phyloP scores from a whole-genome alignment of 2,888 invertebrate genomes.

The Saturnia japonica region DNA sequence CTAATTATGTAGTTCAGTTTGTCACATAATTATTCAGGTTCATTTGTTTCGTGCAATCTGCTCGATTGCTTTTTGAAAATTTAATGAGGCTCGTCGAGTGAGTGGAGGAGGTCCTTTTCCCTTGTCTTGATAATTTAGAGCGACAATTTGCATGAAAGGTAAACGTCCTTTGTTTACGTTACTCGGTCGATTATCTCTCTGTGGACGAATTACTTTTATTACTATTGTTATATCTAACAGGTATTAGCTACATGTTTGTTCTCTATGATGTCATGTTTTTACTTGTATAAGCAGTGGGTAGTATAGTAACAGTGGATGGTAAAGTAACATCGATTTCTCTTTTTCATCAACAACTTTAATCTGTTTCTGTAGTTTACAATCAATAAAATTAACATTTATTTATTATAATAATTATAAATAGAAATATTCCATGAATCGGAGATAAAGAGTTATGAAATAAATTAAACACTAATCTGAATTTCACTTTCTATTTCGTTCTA shows the following conservation, averaged over 20 bases:
- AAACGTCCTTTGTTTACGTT: constrained; percentile 10
- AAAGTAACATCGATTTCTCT: not conserved
- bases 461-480: no score
- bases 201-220: constrained; percentile 1
- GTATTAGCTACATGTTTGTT: not conserved
- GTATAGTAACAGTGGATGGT: no score
- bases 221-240: constrained; percentile 3
- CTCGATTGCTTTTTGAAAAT: constrained; percentile 14
- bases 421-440: no score
- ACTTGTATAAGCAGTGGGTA: not conserved
- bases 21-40: constrained; percentile 10
- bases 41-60: constrained; percentile 10
- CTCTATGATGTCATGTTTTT: not conserved
- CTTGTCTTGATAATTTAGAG: constrained; percentile 15
- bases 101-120: not conserved
- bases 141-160: constrained; percentile 14
- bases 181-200: not conserved
- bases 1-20: constrained; percentile 10
- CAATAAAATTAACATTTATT: no score
- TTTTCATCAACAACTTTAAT: no score
- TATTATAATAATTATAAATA: no score
- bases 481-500: no score
- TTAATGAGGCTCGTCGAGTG: constrained; percentile 12
- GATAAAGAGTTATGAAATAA: no score
- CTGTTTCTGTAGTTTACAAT: no score